phyloP scores from a whole-genome alignment of 2,888 invertebrate species.

The Agapetus fuscipes region DNA sequence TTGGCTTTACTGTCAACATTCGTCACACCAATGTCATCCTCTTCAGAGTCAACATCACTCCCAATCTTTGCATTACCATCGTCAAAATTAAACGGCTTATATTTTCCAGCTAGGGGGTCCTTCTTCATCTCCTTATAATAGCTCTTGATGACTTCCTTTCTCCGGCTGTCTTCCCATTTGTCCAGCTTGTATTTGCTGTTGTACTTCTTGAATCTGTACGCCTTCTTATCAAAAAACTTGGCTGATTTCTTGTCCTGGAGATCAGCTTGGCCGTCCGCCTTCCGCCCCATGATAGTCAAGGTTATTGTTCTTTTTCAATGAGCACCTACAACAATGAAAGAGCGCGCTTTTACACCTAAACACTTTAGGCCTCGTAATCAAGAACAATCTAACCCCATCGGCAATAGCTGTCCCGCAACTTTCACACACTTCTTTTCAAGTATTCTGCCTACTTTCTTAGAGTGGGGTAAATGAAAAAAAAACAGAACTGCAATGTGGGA shows the following conservation, averaged over 20 bases:
- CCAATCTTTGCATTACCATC: conserved; percentile 26
- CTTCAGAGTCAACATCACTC: conserved; percentile 25
- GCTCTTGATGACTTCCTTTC: conserved; percentile 44
- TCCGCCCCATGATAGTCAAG: not conserved
- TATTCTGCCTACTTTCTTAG: too few species aligned
- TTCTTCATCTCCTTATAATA: conserved; percentile 48
- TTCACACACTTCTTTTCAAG: too few species aligned
- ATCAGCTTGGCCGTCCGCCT: not conserved
- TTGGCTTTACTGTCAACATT: conserved; percentile 1
- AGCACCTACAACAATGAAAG: conserved; percentile 14
- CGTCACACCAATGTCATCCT: conserved; percentile 18
- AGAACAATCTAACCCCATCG: too few species aligned
- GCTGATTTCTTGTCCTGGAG: conserved; percentile 27
- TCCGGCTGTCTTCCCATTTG: conserved; percentile 57
- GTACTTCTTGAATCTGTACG: conserved; percentile 56
- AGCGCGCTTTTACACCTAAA: conserved; percentile 8
- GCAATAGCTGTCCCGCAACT: too few species aligned
- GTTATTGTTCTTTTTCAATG: too few species aligned
- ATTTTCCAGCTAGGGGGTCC: conserved; percentile 34
- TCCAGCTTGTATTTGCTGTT: conserved; percentile 60
- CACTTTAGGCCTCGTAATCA: too few species aligned
- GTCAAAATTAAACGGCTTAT: conserved; percentile 44
- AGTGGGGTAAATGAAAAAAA: too few species aligned
- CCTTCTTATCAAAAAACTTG: conserved; percentile 58
- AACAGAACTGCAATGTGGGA: too few species aligned